A percentile compares a stretch with the other conserved stretches of the same genome.
Evolutionary conservation across 2,797 vertebrate species (phyloP).

Genomic region (Enteromius thamalakanensis): DNA sequence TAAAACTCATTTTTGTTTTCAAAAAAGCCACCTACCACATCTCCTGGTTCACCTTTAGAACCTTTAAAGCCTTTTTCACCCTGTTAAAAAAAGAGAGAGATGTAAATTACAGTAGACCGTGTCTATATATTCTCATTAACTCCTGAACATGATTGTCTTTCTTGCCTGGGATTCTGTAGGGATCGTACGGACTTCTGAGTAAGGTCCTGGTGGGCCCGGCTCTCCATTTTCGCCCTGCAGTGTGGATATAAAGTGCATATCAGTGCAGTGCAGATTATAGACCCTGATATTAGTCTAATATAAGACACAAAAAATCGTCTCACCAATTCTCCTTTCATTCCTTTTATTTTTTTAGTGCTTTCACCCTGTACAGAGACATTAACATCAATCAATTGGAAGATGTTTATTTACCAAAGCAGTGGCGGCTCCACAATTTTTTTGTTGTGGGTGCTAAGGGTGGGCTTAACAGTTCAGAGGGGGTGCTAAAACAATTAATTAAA

Average conservation of each 20-base stretch:
- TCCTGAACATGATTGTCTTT: neutral
- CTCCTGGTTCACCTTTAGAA: constrained; percentile 78
- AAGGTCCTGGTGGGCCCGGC: constrained; percentile 66
- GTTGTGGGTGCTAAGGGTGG: too few relatives aligned
- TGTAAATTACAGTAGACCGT: neutral
- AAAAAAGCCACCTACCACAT: constrained; percentile 73
- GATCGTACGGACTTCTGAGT: constrained; percentile 48
- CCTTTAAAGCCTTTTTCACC: constrained; percentile 81
- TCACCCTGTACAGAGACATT: constrained; percentile 79
- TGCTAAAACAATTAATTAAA: too few relatives aligned
- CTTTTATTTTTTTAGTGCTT: constrained; percentile 80
- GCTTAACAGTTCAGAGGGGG: too few relatives aligned
- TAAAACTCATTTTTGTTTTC: neutral
- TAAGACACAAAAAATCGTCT: constrained; percentile 47
- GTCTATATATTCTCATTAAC: constrained; percentile 56
- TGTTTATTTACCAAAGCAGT: neutral
- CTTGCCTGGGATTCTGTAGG: constrained; percentile 53
- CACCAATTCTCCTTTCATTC: constrained; percentile 83
- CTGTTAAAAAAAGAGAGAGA: constrained; percentile 66
- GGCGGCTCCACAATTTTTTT: too few relatives aligned
- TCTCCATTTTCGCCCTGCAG: constrained; percentile 76
- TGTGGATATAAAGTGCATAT: constrained; percentile 48
- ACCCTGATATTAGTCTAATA: neutral
- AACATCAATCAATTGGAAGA: neutral
- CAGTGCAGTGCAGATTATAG: neutral